Conservation (phyloP, 2,113 vertebrate genomes). For the Aspidoscelis tigris region DNA sequence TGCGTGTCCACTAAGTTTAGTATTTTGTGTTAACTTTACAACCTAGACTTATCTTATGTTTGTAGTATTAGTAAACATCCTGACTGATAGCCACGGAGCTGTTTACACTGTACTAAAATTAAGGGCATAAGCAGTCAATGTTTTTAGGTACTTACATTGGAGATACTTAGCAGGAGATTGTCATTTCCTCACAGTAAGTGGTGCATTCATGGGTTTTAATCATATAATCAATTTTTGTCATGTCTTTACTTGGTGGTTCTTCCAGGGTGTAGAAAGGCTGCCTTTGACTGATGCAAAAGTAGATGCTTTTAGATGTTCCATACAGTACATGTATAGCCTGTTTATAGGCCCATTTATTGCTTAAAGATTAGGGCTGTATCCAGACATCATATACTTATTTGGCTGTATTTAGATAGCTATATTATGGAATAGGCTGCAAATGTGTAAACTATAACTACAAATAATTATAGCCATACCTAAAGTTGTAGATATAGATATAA, state of each 20-base stretch:
- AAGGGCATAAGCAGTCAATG: not conserved
- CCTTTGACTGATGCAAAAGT: no score
- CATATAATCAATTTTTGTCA: not conserved
- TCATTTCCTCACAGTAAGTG: not conserved
- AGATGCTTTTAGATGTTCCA: no score
- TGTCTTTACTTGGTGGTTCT: not conserved
- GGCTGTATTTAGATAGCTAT: no score
- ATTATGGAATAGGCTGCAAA: no score
- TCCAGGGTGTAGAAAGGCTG: not conserved
- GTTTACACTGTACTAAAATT: not conserved
- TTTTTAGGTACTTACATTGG: no score
- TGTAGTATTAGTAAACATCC: not conserved
- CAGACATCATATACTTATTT: no score
- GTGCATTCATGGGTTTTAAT: not conserved
- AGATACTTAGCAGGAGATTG: not conserved
- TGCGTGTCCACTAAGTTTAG: not conserved
- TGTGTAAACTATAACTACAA: no score
- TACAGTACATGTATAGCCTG: no score
- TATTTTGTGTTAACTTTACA: constrained; percentile 3
- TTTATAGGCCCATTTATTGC: no score
- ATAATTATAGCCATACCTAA: no score
- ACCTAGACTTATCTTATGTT: constrained; percentile 1
- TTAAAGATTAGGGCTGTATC: no score
- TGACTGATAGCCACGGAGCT: not conserved
- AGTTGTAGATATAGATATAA: no score